Evolutionary conservation across 2,113 vertebrate genomes (phyloP).

Genomic region (Sapayoa aenigma): DNA sequence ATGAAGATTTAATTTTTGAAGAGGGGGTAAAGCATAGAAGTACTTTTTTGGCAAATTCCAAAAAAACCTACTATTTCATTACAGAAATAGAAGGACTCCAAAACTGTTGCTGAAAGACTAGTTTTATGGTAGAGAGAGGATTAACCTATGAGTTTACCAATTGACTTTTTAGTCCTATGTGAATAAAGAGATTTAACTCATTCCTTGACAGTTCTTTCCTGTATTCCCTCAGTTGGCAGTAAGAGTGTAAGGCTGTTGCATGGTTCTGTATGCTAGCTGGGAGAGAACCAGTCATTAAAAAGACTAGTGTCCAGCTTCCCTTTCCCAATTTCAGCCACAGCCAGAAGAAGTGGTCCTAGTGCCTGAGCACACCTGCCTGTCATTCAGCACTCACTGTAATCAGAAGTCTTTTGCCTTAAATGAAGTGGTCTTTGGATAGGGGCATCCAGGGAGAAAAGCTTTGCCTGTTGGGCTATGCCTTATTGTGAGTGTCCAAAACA

Average conservation of each 20-base stretch:
- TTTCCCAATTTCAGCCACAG: not conserved
- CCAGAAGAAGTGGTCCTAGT: not conserved
- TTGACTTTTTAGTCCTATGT: not conserved
- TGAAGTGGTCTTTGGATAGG: not conserved
- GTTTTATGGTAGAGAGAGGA: not conserved
- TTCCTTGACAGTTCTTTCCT: not conserved
- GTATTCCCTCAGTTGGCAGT: not conserved
- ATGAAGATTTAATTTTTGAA: not conserved
- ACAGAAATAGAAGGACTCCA: not conserved
- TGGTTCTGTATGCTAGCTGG: fast-evolving
- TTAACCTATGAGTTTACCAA: not conserved
- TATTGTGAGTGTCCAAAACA: not conserved
- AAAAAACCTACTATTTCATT: not conserved
- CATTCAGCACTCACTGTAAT: not conserved
- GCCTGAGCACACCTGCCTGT: not conserved
- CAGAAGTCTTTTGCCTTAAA: not conserved
- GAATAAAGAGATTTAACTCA: not conserved
- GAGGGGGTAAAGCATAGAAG: not conserved
- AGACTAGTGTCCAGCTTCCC: not conserved
- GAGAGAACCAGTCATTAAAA: not conserved
- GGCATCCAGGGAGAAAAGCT: not conserved
- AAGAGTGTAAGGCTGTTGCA: not conserved
- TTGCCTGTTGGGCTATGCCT: not conserved
- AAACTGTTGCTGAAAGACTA: not conserved
- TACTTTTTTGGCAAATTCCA: not conserved